These are phyloP conservation scores for Rhyacophila brunnea DNA, from an alignment of 1,140 invertebrate species.

Conservation along the genomic window DNA sequence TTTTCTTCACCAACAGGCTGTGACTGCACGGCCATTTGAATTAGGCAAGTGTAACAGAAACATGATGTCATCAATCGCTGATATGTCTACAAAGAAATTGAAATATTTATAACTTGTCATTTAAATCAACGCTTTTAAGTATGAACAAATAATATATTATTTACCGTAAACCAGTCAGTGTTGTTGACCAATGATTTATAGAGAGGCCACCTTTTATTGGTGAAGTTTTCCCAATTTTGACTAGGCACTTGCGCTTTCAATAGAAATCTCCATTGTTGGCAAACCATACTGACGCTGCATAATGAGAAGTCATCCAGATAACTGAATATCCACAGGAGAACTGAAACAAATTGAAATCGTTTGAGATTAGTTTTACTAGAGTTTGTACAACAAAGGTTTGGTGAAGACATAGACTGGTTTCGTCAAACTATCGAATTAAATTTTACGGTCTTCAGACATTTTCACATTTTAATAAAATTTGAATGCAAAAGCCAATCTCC, in stretches of 20 bases:
- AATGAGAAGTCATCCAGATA: slow-evolving; percentile 89
- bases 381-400: too few relatives aligned
- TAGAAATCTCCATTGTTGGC: slow-evolving; percentile 78
- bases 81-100: too few relatives aligned
- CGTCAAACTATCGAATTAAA: too few relatives aligned
- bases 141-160: not conserved
- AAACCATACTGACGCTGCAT: slow-evolving; percentile 83
- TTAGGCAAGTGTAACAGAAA: slow-evolving; percentile 81
- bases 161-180: slow-evolving; percentile 74
- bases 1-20: slow-evolving; percentile 61
- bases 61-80: slow-evolving; percentile 67
- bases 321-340: slow-evolving; percentile 83
- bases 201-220: slow-evolving; percentile 77
- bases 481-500: too few relatives aligned
- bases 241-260: slow-evolving; percentile 72
- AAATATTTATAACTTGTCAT: too few relatives aligned
- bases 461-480: too few relatives aligned
- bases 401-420: too few relatives aligned
- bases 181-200: slow-evolving; percentile 70
- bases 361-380: too few relatives aligned
- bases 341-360: slow-evolving; percentile 53
- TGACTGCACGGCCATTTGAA: slow-evolving; percentile 70
- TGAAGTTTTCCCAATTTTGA: slow-evolving; percentile 75
- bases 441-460: too few relatives aligned
- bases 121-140: too few relatives aligned